These are phyloP conservation scores for Odontamblyopus lacepedii DNA, from an alignment of 2,797 vertebrate genomes.

Conservation along the genomic window DNA sequence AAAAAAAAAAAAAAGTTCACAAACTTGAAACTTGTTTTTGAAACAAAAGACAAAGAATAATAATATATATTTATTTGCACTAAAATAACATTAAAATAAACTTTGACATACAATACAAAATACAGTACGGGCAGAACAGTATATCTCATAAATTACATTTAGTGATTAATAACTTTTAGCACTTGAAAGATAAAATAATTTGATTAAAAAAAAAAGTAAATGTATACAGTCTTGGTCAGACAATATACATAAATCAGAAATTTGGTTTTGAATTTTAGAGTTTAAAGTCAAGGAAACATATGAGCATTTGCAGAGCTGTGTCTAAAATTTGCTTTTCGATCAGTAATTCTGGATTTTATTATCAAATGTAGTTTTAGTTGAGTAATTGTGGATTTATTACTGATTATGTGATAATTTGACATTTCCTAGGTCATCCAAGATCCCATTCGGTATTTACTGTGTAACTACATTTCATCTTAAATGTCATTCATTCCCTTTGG, in stretches of 20 bases:
- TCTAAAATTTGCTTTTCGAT: background rate
- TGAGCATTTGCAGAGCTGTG: background rate
- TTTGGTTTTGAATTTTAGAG: too few species aligned
- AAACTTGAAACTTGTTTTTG: too few species aligned
- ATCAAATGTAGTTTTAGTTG: background rate
- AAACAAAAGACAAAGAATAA: too few species aligned
- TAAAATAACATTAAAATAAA: too few species aligned
- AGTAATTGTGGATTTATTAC: background rate
- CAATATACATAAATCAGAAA: background rate
- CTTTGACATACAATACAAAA: too few species aligned
- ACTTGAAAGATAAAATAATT: background rate
- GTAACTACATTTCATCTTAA: background rate
- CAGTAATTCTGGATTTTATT: too few species aligned
- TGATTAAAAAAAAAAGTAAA: background rate
- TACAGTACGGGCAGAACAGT: too few species aligned
- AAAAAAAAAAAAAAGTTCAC: too few species aligned
- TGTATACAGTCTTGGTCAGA: background rate
- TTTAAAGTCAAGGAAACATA: background rate
- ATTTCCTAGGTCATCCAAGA: background rate
- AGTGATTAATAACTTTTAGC: background rate
- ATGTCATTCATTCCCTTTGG: background rate
- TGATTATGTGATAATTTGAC: background rate
- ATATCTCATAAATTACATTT: too few species aligned
- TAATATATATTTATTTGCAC: too few species aligned
- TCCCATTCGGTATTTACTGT: conserved; percentile 1